Percentiles rank a stretch among this genome's conserved stretches.
Evolutionary conservation across 2,113 vertebrate genomes (phyloP).

Genomic region (Suncus etruscus): DNA sequence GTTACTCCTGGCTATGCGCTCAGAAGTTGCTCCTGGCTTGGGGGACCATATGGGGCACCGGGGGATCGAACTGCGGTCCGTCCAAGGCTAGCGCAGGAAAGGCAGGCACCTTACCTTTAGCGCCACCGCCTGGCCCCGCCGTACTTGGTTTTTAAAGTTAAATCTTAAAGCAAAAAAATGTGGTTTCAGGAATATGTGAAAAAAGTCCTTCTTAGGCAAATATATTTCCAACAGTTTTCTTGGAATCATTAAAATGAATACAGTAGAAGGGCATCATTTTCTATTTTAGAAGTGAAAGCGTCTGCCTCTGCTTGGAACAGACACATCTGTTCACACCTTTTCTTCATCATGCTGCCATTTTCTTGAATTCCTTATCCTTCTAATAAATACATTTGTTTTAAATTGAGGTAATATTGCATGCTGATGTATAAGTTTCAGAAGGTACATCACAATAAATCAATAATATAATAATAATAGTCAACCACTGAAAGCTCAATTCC

Average conservation of each 20-base stretch:
- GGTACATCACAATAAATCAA: background rate
- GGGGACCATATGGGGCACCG: too few relatives aligned
- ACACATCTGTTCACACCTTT: background rate
- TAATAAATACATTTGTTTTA: background rate
- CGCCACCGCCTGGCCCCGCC: background rate
- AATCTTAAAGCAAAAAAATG: constrained; percentile 5
- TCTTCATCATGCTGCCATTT: background rate
- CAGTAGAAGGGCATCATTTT: background rate
- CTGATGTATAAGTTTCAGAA: background rate
- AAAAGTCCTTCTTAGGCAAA: background rate
- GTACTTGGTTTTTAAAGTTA: constrained; percentile 25
- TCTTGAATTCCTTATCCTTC: background rate
- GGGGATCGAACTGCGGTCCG: too few relatives aligned
- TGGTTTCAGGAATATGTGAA: constrained; percentile 33
- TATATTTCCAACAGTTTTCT: constrained; percentile 7
- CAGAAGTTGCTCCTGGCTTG: too few relatives aligned
- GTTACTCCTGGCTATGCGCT: too few relatives aligned
- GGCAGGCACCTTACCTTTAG: too few relatives aligned
- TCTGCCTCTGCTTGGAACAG: background rate
- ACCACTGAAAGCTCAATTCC: background rate
- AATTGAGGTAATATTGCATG: background rate
- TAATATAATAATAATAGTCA: background rate
- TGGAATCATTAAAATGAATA: constrained; percentile 4
- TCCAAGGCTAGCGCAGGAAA: too few relatives aligned
- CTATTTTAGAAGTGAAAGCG: constrained; percentile 12